A percentile compares a stretch with the other conserved stretches of the same genome.
These are phyloP conservation scores for Noctua janthe DNA, from an alignment of 2,888 invertebrate species.

Conservation along the genomic window DNA sequence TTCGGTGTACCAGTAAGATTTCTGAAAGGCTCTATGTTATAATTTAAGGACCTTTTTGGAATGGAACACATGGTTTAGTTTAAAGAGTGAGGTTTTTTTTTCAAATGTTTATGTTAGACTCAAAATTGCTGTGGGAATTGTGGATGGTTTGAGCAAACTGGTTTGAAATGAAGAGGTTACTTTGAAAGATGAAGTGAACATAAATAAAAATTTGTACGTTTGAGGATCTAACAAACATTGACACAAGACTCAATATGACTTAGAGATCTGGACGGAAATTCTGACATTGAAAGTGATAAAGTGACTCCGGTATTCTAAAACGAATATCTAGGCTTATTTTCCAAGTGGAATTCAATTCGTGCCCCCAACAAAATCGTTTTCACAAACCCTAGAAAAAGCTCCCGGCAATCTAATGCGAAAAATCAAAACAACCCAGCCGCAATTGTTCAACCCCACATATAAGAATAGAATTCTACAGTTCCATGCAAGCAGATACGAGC, in stretches of 20 bases:
- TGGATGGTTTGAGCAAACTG: background rate
- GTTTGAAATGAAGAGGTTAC: background rate
- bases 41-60: slow-evolving; percentile 27
- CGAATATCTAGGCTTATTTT: background rate
- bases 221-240: slow-evolving; percentile 13
- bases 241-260: background rate
- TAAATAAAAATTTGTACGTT: background rate
- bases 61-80: background rate
- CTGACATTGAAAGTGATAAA: background rate
- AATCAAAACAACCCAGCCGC: slow-evolving; percentile 49
- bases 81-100: background rate
- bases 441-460: slow-evolving; percentile 60
- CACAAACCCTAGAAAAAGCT: slow-evolving; percentile 30
- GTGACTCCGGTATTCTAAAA: background rate
- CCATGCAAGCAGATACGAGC: slow-evolving; percentile 73
- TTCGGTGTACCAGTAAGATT: slow-evolving; percentile 24
- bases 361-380: slow-evolving; percentile 3
- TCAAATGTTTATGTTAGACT: slow-evolving; percentile 9
- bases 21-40: slow-evolving; percentile 24
- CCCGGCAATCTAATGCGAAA: slow-evolving; percentile 57
- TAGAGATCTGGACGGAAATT: background rate
- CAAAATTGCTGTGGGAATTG: slow-evolving; percentile 8
- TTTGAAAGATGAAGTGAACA: background rate
- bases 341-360: background rate
- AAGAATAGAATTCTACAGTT: slow-evolving; percentile 67